Conservation (phyloP, 2,797 vertebrate species). For the Sorex maritimensis region DNA sequence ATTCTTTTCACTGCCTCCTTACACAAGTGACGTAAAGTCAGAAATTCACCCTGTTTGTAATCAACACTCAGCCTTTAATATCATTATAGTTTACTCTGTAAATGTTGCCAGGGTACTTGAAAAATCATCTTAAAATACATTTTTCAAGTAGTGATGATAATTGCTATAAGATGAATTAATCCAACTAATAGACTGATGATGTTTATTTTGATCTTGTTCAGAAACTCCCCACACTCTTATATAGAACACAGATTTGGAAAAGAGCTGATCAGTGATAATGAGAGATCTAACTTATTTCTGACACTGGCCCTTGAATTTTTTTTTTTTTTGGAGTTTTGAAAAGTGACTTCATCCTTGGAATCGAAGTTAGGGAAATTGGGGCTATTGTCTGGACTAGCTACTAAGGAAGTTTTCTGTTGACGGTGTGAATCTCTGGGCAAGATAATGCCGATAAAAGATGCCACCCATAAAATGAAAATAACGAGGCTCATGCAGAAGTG, state of each 20-base stretch:
- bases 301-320: slow-evolving; percentile 44
- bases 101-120: slow-evolving; percentile 75
- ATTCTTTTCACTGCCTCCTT: slow-evolving; percentile 68
- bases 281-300: slow-evolving; percentile 42
- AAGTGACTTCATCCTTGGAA: slow-evolving; percentile 45
- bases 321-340: slow-evolving; percentile 12
- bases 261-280: slow-evolving; percentile 15
- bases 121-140: slow-evolving; percentile 81
- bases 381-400: slow-evolving; percentile 6
- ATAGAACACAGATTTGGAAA: slow-evolving; percentile 24
- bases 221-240: slow-evolving; percentile 47
- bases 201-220: slow-evolving; percentile 76
- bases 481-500: background rate
- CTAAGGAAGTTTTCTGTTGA: slow-evolving; percentile 36
- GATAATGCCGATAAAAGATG: slow-evolving; percentile 21
- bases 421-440: slow-evolving; percentile 48
- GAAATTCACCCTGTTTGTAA: slow-evolving; percentile 75
- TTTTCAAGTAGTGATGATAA: slow-evolving; percentile 81
- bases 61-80: slow-evolving; percentile 64
- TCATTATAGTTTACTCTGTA: slow-evolving; percentile 74
- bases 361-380: slow-evolving; percentile 17
- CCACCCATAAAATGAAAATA: background rate
- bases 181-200: slow-evolving; percentile 68
- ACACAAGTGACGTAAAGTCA: slow-evolving; percentile 71
- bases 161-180: slow-evolving; percentile 81